Evolutionary conservation across 2,113 vertebrate species (phyloP), one percentile per base, ranked within the genome.

Genomic region (Panurus biarmicus): DNA sequence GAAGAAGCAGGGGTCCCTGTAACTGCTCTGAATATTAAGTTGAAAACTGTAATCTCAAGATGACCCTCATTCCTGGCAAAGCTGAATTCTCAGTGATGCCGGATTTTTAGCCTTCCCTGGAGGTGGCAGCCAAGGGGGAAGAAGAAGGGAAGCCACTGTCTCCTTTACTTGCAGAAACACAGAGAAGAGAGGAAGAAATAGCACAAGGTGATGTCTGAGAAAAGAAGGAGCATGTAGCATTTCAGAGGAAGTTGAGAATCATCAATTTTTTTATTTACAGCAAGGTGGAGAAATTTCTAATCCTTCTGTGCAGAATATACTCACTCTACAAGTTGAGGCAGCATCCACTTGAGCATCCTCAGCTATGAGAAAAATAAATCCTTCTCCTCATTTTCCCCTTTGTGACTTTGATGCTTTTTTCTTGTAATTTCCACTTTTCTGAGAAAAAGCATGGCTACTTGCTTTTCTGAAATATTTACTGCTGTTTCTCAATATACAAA

Each of bases 1-100:
- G 36, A 84, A 84, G 56, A 79, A 91, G 54, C 58, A 93, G 25
- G 50, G 47, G 21, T 76, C 71, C 11, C 12, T 83, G 40, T 61
- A 94, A 87, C 42, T 87, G 50, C 42, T 79, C 66, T 94, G 64
- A 94, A 87, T 90, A 82, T 70, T 90, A 73, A 80, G 35, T 69
- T 42, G 38, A 61, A 89, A 95, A 54, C 42, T 31, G 28, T n/a
- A 76, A 44, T 47, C 35, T 87, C 71, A 78, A 85, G 33, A 40
- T 66, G 45, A 83, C 45, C 29, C 67, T 66, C 33, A 76, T 35
- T n/a, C 71, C 16, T 38, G 14, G 28, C n/a, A 83, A 85, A 9
- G 47, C 33, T 69, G 28, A 94, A 61, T 78, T 85, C 38, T 75
- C 50, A 42, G 58, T 42, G 38, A 70, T 13, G 42, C 25, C 50